phyloP scores from a whole-genome alignment of 2,888 invertebrate species.

The Cepaea hortensis region DNA sequence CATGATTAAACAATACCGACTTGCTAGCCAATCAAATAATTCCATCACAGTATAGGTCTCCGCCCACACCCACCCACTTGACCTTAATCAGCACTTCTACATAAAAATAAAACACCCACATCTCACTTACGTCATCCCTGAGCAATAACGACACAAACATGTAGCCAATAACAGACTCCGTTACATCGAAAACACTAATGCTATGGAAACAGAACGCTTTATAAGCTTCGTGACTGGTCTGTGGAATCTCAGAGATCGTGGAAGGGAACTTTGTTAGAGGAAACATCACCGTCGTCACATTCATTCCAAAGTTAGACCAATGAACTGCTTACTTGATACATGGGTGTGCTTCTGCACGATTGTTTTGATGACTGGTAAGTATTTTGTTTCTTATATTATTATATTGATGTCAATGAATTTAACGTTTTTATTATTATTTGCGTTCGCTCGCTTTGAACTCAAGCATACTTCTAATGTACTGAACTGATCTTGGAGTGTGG shows the following conservation, averaged over 20 bases:
- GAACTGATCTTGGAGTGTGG: no score
- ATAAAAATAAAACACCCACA: background rate
- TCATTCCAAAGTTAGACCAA: no score
- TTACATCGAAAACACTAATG: background rate
- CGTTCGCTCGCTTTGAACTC: no score
- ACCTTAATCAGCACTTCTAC: background rate
- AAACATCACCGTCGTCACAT: background rate
- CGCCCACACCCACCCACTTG: background rate
- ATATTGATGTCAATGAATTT: background rate
- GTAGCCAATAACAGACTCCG: background rate
- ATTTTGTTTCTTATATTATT: background rate
- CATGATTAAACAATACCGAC: background rate
- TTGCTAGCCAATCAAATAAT: background rate
- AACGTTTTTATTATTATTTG: no score
- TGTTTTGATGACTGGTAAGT: background rate
- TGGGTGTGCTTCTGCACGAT: constrained; percentile 3
- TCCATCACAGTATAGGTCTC: background rate
- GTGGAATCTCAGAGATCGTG: background rate
- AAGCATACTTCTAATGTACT: no score
- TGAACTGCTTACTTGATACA: constrained; percentile 2
- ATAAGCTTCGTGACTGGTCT: background rate
- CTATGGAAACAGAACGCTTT: background rate
- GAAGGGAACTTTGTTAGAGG: background rate
- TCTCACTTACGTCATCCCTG: background rate
- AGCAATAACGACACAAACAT: background rate